These are phyloP conservation scores for Cataglyphis livida DNA, from an alignment of 2,888 invertebrate genomes.

Conservation along the genomic window DNA sequence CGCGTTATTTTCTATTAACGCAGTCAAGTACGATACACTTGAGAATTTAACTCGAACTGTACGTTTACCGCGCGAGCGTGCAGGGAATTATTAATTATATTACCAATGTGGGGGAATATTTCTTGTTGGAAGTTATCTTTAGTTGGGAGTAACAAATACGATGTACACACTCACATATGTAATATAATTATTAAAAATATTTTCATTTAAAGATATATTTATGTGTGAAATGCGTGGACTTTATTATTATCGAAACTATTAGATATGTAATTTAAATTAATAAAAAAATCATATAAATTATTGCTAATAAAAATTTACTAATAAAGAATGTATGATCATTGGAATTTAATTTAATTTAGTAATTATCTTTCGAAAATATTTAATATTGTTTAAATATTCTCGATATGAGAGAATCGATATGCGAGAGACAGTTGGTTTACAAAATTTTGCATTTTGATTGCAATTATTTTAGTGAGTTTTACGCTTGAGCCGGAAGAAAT, in stretches of 20 bases:
- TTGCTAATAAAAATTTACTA: not conserved
- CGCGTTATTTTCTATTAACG: slow-evolving; percentile 47
- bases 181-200: not conserved
- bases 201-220: not conserved
- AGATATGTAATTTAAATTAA: not conserved
- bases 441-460: not conserved
- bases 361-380: not conserved
- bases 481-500: not conserved
- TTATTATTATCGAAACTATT: not conserved
- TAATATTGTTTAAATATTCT: not conserved
- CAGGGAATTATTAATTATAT: slow-evolving; percentile 22
- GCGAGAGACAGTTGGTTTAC: not conserved
- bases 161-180: not conserved
- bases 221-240: not conserved
- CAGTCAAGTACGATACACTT: slow-evolving; percentile 20
- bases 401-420: not conserved
- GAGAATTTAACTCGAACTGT: slow-evolving; percentile 23
- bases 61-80: not conserved
- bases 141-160: not conserved
- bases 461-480: not conserved
- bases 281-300: not conserved
- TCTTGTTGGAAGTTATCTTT: not conserved
- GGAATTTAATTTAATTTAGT: not conserved
- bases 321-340: not conserved
- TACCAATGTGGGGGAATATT: not conserved